Evolutionary conservation across 1,140 invertebrate genomes (phyloP).

Genomic region (Drosophila ananassae): DNA sequence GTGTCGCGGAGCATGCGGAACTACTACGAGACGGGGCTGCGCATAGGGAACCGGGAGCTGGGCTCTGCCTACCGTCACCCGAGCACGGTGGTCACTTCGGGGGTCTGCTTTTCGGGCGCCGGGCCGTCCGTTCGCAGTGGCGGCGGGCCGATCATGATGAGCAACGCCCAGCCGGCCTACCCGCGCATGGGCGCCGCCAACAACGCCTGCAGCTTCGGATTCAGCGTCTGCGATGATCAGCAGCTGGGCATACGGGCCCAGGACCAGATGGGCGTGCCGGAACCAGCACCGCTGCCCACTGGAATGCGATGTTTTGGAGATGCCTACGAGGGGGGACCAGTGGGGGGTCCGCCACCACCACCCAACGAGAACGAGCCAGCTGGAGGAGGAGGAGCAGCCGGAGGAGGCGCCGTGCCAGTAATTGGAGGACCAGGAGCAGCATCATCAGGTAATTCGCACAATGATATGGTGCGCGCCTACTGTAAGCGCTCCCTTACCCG

Average conservation of each 20-base stretch:
- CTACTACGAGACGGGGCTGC: slow-evolving; percentile 67
- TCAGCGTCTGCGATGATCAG: slow-evolving; percentile 22
- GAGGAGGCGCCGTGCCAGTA: neutral
- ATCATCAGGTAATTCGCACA: slow-evolving; percentile 44
- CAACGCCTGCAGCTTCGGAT: neutral
- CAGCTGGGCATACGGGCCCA: slow-evolving; percentile 29
- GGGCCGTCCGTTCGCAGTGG: slow-evolving; percentile 17
- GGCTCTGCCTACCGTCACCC: slow-evolving; percentile 51
- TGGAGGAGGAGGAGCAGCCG: neutral
- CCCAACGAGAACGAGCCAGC: slow-evolving; percentile 53
- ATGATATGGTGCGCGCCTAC: slow-evolving; percentile 86
- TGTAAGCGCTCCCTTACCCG: slow-evolving; percentile 87
- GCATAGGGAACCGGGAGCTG: slow-evolving; percentile 51
- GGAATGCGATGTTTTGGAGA: slow-evolving; percentile 40
- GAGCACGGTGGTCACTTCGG: slow-evolving; percentile 5
- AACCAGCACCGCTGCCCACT: neutral
- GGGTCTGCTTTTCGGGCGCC: slow-evolving; percentile 15
- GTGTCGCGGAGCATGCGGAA: slow-evolving; percentile 82
- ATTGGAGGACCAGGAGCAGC: slow-evolving; percentile 3
- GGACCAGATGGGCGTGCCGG: slow-evolving; percentile 20
- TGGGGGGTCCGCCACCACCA: neutral
- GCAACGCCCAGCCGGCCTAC: slow-evolving; percentile 28
- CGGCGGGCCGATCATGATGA: slow-evolving; percentile 14
- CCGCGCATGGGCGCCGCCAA: neutral
- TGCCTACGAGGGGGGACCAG: slow-evolving; percentile 29